Conservation (phyloP, 1,140 invertebrate genomes). For the Microplitis demolitor region DNA sequence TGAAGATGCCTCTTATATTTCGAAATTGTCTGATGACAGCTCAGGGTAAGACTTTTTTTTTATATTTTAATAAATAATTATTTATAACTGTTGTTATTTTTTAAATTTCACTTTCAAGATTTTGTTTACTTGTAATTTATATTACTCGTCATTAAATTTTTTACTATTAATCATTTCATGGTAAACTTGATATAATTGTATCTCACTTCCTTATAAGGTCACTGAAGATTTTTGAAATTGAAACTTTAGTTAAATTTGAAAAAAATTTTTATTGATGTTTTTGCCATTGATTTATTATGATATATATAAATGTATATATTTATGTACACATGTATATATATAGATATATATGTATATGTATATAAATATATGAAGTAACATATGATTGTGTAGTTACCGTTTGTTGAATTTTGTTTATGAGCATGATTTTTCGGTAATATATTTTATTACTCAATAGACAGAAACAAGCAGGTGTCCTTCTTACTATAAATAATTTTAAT, state of each 20-base stretch:
- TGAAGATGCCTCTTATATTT: slow-evolving; percentile 49
- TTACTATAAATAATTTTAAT: slow-evolving; percentile 32
- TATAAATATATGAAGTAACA: too few relatives aligned
- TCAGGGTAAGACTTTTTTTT: slow-evolving; percentile 45
- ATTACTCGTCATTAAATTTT: background rate
- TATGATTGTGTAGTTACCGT: too few relatives aligned
- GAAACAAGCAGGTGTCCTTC: slow-evolving; percentile 23
- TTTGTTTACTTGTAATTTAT: background rate
- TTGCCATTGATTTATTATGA: too few relatives aligned
- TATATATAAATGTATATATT: too few relatives aligned
- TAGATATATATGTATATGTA: too few relatives aligned
- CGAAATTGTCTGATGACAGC: slow-evolving; percentile 51
- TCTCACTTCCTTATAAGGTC: slow-evolving; percentile 51
- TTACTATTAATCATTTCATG: background rate
- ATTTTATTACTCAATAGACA: slow-evolving; percentile 8
- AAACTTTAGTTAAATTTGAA: slow-evolving; percentile 21
- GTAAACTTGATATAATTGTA: background rate
- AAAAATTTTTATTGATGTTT: background rate
- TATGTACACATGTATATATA: too few relatives aligned
- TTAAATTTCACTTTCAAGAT: background rate
- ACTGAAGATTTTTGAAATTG: slow-evolving; percentile 48
- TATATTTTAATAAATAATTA: slow-evolving; percentile 23
- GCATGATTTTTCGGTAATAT: background rate
- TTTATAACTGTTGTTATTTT: slow-evolving; percentile 17
- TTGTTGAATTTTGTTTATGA: too few relatives aligned